These are phyloP conservation scores for Isichthys henryi DNA, from an alignment of 2,113 vertebrate genomes.

Conservation along the genomic window DNA sequence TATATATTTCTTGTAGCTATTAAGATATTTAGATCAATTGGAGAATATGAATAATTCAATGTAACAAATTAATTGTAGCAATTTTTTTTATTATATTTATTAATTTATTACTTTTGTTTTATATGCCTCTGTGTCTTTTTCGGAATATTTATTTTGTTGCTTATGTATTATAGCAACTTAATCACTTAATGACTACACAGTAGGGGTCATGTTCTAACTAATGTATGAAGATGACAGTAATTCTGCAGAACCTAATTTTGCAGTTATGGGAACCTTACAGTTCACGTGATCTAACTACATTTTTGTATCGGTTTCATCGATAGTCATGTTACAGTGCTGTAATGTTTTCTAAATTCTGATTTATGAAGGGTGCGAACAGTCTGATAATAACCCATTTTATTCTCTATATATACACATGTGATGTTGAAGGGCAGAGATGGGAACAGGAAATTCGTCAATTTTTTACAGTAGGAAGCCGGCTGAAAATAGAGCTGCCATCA, in stretches of 20 bases:
- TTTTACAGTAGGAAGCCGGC: not conserved
- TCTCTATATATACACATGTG: not conserved
- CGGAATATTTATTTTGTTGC: not conserved
- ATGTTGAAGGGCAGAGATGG: not conserved
- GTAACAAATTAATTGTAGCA: not conserved
- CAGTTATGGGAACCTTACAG: not conserved
- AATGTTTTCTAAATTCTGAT: slow-evolving; percentile 1
- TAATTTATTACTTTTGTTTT: not conserved
- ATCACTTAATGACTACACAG: not conserved
- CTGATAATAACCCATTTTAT: not conserved
- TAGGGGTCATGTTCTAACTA: not conserved
- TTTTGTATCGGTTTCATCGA: not conserved
- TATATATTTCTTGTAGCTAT: not conserved
- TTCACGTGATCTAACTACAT: not conserved
- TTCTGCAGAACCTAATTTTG: not conserved
- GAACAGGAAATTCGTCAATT: not conserved
- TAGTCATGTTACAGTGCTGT: not conserved
- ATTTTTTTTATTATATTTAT: not conserved
- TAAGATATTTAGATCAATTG: not conserved
- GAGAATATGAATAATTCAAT: not conserved
- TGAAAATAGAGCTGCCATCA: not conserved
- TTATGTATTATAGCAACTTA: not conserved
- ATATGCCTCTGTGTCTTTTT: not conserved
- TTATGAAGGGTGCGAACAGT: not conserved
- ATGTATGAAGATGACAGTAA: not conserved